Conservation (phyloP, 2,113 vertebrate species). For the Bungarus multicinctus region DNA sequence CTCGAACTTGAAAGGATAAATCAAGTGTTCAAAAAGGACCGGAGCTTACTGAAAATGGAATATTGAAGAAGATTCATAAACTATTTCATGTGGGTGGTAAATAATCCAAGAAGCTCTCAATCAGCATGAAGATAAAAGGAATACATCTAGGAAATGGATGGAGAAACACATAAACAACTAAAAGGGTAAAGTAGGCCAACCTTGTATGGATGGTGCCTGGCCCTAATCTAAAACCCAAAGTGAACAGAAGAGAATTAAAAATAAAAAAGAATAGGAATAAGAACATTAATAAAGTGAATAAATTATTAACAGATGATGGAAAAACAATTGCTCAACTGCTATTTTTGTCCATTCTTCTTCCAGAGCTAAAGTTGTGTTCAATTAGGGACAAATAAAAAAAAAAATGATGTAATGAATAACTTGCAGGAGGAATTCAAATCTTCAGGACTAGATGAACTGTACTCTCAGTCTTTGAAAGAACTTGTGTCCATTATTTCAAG, state of each 20-base stretch:
- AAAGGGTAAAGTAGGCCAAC: background rate
- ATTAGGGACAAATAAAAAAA: background rate
- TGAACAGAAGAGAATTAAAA: background rate
- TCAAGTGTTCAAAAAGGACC: background rate
- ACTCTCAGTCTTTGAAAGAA: background rate
- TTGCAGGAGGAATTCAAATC: background rate
- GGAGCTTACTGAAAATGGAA: background rate
- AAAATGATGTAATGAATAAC: background rate
- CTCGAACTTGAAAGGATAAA: background rate
- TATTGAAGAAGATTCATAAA: background rate
- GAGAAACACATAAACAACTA: background rate
- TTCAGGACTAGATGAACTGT: background rate
- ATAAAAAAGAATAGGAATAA: background rate
- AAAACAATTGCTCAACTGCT: background rate
- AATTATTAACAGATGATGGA: background rate
- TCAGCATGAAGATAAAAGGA: background rate
- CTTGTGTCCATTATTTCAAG: background rate
- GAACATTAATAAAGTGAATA: background rate
- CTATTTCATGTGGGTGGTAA: background rate
- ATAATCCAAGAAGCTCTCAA: background rate
- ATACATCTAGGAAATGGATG: background rate
- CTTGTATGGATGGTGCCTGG: background rate
- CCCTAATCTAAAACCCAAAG: background rate
- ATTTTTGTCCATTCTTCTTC: background rate
- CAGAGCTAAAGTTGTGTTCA: background rate